A percentile compares a stretch with the other conserved stretches of the same genome.
These are phyloP conservation scores for Motacilla alba DNA, from an alignment of 2,113 vertebrate species.

Conservation along the genomic window DNA sequence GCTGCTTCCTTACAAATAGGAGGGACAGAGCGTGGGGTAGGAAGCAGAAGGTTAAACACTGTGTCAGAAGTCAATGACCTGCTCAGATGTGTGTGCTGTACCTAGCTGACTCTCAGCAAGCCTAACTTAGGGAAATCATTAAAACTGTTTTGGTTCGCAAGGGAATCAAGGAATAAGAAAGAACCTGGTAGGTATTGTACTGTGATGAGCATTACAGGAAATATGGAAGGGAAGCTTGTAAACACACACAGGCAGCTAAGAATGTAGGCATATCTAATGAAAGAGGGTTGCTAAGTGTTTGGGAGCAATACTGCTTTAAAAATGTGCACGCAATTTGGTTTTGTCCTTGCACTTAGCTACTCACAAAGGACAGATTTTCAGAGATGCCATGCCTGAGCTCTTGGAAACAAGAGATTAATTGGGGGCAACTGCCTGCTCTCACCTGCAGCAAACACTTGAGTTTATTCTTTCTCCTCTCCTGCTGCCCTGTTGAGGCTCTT, in stretches of 20 bases:
- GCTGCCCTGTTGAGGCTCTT: not conserved
- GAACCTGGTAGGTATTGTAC: not conserved
- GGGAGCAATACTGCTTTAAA: not conserved
- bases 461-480: not conserved
- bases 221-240: not conserved
- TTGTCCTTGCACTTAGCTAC: not conserved
- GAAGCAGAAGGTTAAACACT: not conserved
- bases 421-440: not conserved
- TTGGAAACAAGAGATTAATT: not conserved
- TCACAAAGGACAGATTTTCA: not conserved
- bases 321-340: not conserved
- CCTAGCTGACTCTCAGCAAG: not conserved
- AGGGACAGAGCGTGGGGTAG: not conserved
- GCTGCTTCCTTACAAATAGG: not conserved
- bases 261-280: not conserved
- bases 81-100: not conserved
- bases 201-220: not conserved
- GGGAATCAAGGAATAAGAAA: not conserved
- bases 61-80: not conserved
- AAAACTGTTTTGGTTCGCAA: not conserved
- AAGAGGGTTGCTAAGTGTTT: not conserved
- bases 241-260: not conserved
- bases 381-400: not conserved
- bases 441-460: not conserved
- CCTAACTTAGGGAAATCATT: not conserved